Base-by-base conservation (phyloP, 1,140 invertebrate genomes). In the Diachasmimorpha longicaudata region DNA sequence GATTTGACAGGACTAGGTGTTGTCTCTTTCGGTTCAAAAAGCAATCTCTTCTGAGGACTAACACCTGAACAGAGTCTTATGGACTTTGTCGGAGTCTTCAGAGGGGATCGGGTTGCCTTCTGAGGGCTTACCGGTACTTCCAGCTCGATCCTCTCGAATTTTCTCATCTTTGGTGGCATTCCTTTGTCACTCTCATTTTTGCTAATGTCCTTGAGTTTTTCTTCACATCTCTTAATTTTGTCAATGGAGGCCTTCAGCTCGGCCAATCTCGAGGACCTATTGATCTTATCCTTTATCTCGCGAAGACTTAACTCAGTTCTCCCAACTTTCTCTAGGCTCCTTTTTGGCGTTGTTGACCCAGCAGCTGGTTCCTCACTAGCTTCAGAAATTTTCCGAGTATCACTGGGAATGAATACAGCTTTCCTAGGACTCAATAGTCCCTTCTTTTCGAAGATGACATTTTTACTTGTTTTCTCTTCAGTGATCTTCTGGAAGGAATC, bases 101-200 rank as follows among this genome's bases (percentile, higher is more conserved):
- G 87, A 19, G 91, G 91, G 2, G 91, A 91, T 78, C 90, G 90
- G 4, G 87, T 79, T 1, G 44, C 78, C 79, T 93, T 93, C 66
- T 89, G 84, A 21, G 92, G 91, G 78, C 91, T 95, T 71, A 90
- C 84, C 67, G 93, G 91, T 79, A 95, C 90, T 89, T 94, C 93
- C 79, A 95, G 85, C 84, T 95, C 90, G 83, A 95, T 93, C 21
- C 91, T 91, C 72, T 93, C 91, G 80, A 95, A 95, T 81, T 92
- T 91, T 81, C 93, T 92, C 0, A 94, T 89, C 73, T 92, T 71
- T 8, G 52, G 90, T 14, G 90, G 82, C 78, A 81, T 86, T 70
- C 48, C 14, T 0, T 19, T 16, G 48, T 88, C 82, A 6, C 37
- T 14, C 39, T 25, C 25, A 0, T 36, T 71, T 55, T 25, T 71